Percentiles rank a stretch among this genome's conserved stretches.
Conservation (phyloP, 2,113 vertebrate genomes). For the Chiloscyllium plagiosum region DNA sequence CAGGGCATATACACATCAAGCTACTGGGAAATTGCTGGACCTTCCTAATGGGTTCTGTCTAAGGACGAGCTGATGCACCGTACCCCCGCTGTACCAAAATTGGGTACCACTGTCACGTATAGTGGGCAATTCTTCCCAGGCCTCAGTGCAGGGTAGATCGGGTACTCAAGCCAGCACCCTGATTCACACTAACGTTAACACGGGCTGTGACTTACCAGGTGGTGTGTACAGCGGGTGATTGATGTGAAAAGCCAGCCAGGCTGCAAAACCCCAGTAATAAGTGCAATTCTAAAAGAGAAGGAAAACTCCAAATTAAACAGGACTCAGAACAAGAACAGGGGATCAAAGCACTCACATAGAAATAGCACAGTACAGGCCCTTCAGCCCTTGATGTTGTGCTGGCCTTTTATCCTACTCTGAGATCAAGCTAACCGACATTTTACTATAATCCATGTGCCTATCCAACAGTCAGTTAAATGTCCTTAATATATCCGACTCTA, state of each 20-base stretch:
- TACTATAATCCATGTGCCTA: too few relatives aligned
- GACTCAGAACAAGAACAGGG: not conserved
- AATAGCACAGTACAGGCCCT: too few relatives aligned
- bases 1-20: not conserved
- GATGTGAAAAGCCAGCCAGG: conserved; percentile 93
- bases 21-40: not conserved
- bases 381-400: too few relatives aligned
- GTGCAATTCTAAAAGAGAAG: conserved; percentile 73
- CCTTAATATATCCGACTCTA: too few relatives aligned
- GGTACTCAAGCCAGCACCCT: not conserved
- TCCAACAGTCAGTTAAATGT: too few relatives aligned
- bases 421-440: too few relatives aligned
- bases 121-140: not conserved
- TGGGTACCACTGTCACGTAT: not conserved
- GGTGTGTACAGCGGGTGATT: conserved; percentile 88
- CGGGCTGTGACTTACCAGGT: conserved; percentile 65
- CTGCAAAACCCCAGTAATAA: conserved; percentile 90
- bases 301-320: not conserved
- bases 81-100: not conserved
- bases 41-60: not conserved
- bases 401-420: too few relatives aligned
- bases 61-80: too few relatives aligned
- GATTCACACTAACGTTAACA: not conserved
- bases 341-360: not conserved
- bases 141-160: not conserved